Conservation (phyloP, 2,113 vertebrate species). For the Ochotona princeps region DNA sequence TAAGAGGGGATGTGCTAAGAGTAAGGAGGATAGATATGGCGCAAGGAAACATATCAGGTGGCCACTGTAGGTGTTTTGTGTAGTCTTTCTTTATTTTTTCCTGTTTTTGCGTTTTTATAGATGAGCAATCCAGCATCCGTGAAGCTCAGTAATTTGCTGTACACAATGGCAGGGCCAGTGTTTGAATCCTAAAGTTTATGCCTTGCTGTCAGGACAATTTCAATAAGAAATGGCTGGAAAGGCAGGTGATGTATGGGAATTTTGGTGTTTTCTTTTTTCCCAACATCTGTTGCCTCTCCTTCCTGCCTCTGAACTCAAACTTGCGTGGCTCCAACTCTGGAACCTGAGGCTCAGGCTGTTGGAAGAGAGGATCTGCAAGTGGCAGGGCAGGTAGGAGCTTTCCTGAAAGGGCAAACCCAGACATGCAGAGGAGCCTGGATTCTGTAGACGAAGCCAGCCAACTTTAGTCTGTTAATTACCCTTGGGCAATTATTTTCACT, state of each 20-base stretch:
- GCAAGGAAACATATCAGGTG: neutral
- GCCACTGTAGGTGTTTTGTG: neutral
- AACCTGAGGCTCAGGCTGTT: neutral
- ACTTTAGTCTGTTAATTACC: slow-evolving; percentile 58
- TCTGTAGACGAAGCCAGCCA: slow-evolving; percentile 9
- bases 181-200: neutral
- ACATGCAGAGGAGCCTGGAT: neutral
- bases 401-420: neutral
- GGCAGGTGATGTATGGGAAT: neutral
- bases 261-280: neutral
- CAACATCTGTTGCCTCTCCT: neutral
- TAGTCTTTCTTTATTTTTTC: neutral
- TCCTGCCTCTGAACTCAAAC: neutral
- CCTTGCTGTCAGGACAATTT: neutral
- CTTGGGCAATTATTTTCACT: slow-evolving; percentile 62
- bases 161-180: neutral
- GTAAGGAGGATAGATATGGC: neutral
- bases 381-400: neutral
- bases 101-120: neutral
- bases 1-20: too few species aligned
- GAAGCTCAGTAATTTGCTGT: neutral
- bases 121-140: neutral
- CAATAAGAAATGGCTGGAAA: neutral
- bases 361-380: neutral
- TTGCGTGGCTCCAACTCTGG: neutral